Percentiles rank a stretch among this genome's conserved stretches.
These are phyloP conservation scores for Diploptera punctata DNA, from an alignment of 2,888 invertebrate species.

Conservation along the genomic window DNA sequence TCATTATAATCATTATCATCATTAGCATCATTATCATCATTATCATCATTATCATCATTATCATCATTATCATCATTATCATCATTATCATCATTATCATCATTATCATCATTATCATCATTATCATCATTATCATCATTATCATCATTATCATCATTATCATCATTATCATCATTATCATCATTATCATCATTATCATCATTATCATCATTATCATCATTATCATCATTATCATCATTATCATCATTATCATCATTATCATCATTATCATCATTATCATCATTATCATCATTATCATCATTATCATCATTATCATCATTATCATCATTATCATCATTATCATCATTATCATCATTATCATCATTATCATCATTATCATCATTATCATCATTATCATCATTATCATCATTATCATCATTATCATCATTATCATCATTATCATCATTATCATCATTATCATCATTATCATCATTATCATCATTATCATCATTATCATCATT, in stretches of 20 bases:
- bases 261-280: slow-evolving; percentile 27
- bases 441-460: not conserved
- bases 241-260: slow-evolving; percentile 23
- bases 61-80: slow-evolving; percentile 26
- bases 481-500: not conserved
- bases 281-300: slow-evolving; percentile 28
- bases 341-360: not conserved
- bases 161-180: slow-evolving; percentile 28
- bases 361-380: not conserved
- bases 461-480: not conserved
- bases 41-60: too few relatives aligned
- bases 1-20: too few relatives aligned
- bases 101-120: slow-evolving; percentile 28
- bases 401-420: not conserved
- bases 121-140: slow-evolving; percentile 27
- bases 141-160: slow-evolving; percentile 28
- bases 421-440: not conserved
- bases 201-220: slow-evolving; percentile 28
- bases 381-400: not conserved
- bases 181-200: slow-evolving; percentile 28
- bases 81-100: slow-evolving; percentile 28
- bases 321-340: slow-evolving; percentile 3
- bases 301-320: slow-evolving; percentile 27
- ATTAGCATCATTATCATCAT: too few relatives aligned
- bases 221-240: slow-evolving; percentile 27